These are phyloP conservation scores for Cryptoblepharus egeriae DNA, from an alignment of 2,797 vertebrate species.

Conservation along the genomic window DNA sequence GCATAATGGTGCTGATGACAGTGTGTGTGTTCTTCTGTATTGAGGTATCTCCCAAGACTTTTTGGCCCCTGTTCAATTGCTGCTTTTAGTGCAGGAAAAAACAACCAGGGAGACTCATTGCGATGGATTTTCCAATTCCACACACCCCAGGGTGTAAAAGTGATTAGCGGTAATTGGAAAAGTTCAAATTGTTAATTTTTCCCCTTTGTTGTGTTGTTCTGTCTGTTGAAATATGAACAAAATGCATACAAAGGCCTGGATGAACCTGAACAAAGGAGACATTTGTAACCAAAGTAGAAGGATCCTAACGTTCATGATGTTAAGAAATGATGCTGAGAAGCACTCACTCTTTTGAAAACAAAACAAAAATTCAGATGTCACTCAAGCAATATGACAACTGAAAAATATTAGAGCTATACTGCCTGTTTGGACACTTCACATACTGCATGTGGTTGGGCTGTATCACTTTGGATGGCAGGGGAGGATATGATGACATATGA, in stretches of 20 bases:
- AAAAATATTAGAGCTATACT: background rate
- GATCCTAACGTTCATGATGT: constrained; percentile 39
- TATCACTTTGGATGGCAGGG: background rate
- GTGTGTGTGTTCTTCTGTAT: constrained; percentile 20
- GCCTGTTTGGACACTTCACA: background rate
- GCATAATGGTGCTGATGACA: background rate
- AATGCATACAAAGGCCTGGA: constrained; percentile 56
- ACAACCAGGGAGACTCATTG: constrained; percentile 41
- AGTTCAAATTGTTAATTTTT: constrained; percentile 65
- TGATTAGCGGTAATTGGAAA: constrained; percentile 69
- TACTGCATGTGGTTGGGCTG: no score
- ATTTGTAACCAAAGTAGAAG: constrained; percentile 66
- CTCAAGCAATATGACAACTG: constrained; percentile 52
- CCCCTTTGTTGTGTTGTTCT: constrained; percentile 62
- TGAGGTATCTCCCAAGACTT: constrained; percentile 51
- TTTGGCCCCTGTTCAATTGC: constrained; percentile 44
- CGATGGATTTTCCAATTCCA: constrained; percentile 71
- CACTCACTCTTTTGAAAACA: constrained; percentile 40
- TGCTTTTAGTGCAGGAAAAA: constrained; percentile 64
- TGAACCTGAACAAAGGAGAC: constrained; percentile 62
- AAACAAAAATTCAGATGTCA: constrained; percentile 33
- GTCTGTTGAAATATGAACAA: constrained; percentile 72
- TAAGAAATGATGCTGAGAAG: constrained; percentile 59
- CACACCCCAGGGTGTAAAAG: constrained; percentile 72
- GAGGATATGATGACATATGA: no score